Conservation (phyloP, 2,797 vertebrate genomes). For the Sphenopsis melanotis region DNA sequence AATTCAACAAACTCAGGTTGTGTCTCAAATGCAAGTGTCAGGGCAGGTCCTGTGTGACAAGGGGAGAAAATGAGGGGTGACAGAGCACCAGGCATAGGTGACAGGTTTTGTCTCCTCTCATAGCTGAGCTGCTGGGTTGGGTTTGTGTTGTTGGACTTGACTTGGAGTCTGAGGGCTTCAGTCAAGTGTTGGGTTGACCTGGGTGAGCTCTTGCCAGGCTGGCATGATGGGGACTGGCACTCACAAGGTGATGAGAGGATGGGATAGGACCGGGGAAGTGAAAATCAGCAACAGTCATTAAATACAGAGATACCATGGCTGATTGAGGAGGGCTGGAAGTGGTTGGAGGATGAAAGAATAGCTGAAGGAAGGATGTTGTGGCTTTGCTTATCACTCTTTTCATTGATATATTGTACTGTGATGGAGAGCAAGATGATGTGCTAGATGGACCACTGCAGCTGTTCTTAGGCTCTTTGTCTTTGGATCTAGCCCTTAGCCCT, state of each 20-base stretch:
- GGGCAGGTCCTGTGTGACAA: background rate
- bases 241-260: background rate
- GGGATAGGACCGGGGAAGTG: background rate
- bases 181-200: background rate
- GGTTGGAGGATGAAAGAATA: background rate
- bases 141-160: background rate
- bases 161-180: accelerated
- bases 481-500: background rate
- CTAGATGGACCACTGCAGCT: background rate
- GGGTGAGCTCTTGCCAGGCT: background rate
- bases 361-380: background rate
- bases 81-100: too few relatives aligned
- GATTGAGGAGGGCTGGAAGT: background rate
- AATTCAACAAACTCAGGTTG: background rate
- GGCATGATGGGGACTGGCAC: accelerated
- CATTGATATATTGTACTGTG: background rate
- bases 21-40: background rate
- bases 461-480: background rate
- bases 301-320: background rate
- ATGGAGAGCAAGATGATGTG: background rate
- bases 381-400: background rate
- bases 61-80: background rate
- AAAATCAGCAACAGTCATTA: background rate
- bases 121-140: background rate
- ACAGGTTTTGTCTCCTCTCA: background rate